phyloP scores from a whole-genome alignment of 2,113 vertebrate species.

The Brienomyrus longianalis region DNA sequence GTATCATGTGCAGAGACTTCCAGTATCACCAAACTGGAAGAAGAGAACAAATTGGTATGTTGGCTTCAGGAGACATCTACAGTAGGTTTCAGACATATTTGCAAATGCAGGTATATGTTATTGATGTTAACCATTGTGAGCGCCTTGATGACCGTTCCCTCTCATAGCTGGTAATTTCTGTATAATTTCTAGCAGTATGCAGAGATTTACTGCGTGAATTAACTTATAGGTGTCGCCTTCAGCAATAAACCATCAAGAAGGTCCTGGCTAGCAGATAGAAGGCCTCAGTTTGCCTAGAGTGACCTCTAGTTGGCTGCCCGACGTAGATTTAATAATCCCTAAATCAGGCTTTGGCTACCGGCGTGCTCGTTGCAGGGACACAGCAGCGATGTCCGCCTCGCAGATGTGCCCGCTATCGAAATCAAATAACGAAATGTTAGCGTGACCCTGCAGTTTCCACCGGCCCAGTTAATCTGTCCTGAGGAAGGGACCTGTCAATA shows the following conservation, averaged over 20 bases:
- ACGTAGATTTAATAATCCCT: background rate
- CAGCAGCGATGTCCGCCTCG: background rate
- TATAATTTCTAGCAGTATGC: background rate
- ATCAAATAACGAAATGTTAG: slow-evolving; percentile 7
- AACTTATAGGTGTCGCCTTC: background rate
- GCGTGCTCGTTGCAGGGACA: background rate
- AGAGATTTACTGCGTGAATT: background rate
- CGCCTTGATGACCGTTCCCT: background rate
- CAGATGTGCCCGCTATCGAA: background rate
- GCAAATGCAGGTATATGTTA: background rate
- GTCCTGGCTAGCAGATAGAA: background rate
- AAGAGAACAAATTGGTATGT: background rate
- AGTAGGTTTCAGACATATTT: background rate
- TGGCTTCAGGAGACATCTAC: background rate
- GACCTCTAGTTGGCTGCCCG: background rate
- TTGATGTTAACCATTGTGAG: background rate
- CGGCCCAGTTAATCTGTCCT: background rate
- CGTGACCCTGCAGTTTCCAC: background rate
- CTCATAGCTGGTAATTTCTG: background rate
- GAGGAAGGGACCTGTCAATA: background rate
- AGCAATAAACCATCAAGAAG: background rate
- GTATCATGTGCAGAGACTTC: background rate
- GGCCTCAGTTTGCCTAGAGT: background rate
- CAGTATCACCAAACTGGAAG: background rate
- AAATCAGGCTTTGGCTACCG: background rate